Evolutionary conservation across 2,113 vertebrate genomes (phyloP).

Genomic region (Apodemus sylvaticus): DNA sequence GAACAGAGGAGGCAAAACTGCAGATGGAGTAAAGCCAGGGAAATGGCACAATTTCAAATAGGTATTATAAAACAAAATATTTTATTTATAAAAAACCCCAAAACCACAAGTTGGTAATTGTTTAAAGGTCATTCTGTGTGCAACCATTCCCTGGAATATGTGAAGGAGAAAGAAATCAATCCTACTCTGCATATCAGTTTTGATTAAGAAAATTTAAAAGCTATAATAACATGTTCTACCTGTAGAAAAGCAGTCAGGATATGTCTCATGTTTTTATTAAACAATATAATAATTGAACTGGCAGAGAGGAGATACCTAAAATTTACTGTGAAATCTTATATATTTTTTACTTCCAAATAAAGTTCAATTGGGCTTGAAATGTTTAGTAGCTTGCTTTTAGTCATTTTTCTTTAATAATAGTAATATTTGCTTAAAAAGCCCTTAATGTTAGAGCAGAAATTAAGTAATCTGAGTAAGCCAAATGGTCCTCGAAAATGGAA

Average conservation of each 20-base stretch:
- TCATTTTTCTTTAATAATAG: neutral
- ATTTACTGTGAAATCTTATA: neutral
- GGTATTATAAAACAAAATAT: neutral
- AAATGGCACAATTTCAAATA: neutral
- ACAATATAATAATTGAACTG: constrained; percentile 29
- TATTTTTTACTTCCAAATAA: constrained; percentile 25
- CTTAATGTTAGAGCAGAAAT: neutral
- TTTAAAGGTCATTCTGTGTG: neutral
- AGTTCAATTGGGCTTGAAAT: neutral
- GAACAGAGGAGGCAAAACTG: neutral
- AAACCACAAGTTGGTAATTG: neutral
- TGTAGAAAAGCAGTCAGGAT: neutral
- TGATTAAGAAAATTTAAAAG: neutral
- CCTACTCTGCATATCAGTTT: neutral
- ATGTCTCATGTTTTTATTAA: neutral
- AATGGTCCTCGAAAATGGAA: neutral
- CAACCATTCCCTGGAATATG: neutral
- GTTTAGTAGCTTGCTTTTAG: neutral
- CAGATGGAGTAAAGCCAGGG: neutral
- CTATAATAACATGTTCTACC: neutral
- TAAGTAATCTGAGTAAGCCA: neutral
- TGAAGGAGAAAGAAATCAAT: neutral
- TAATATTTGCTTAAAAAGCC: neutral
- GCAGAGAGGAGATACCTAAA: neutral
- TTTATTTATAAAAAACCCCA: neutral